A percentile compares a stretch with the other conserved stretches of the same genome.
Conservation (phyloP, 2,113 vertebrate species). For the Aleadryas rufinucha region DNA sequence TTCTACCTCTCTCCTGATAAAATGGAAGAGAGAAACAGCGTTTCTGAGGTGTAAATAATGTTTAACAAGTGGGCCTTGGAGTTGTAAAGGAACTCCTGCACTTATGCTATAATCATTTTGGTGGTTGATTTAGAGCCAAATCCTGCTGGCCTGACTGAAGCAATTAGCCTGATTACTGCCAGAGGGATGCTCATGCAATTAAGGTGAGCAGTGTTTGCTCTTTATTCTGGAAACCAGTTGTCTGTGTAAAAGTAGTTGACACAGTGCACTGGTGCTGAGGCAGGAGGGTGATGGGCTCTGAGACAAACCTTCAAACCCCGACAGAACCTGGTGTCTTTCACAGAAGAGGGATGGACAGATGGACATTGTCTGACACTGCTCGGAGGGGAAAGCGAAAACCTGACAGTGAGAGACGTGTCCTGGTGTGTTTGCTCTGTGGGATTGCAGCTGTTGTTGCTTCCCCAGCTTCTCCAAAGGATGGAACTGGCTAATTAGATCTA, state of each 20-base stretch:
- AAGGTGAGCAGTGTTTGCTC: constrained; percentile 25
- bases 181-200: background rate
- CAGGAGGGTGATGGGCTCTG: background rate
- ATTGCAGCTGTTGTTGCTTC: background rate
- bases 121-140: constrained; percentile 33
- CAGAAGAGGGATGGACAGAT: background rate
- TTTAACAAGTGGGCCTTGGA: background rate
- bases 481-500: background rate
- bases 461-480: background rate
- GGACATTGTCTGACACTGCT: background rate
- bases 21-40: background rate
- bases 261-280: background rate
- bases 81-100: background rate
- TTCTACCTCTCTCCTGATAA: background rate
- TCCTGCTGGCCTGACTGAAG: constrained; percentile 13
- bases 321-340: background rate
- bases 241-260: background rate
- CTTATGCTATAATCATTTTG: background rate
- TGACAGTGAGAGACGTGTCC: background rate
- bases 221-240: background rate
- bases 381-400: background rate
- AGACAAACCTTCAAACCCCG: background rate
- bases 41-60: constrained; percentile 9
- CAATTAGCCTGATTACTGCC: constrained; percentile 44
- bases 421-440: background rate